These are phyloP conservation scores for Microdon myrmicae DNA, from an alignment of 2,888 invertebrate genomes.

Conservation along the genomic window DNA sequence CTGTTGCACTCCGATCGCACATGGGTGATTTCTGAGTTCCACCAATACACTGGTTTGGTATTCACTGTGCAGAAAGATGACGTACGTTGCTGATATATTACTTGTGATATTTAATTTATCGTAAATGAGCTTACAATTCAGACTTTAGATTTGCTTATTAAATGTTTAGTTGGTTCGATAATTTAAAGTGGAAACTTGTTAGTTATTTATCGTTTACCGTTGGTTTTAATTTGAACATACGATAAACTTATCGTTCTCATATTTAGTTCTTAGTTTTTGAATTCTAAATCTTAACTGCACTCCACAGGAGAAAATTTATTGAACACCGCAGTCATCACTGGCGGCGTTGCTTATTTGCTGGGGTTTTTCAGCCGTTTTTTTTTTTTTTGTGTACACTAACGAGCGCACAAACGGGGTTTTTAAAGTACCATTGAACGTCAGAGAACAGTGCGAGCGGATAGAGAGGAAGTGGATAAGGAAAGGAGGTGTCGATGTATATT, in stretches of 20 bases:
- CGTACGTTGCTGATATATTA: neutral
- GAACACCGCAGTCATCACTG: conserved; percentile 77
- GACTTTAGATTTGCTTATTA: conserved; percentile 9
- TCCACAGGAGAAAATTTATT: conserved; percentile 67
- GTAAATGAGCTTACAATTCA: neutral
- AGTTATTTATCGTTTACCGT: conserved; percentile 17
- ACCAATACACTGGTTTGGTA: too few species aligned
- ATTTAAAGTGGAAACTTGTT: conserved; percentile 21
- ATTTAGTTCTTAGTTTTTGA: conserved; percentile 8
- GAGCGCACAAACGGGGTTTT: too few species aligned
- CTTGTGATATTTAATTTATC: conserved; percentile 1
- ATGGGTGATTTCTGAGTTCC: too few species aligned
- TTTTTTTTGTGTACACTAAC: too few species aligned
- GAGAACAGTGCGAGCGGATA: too few species aligned
- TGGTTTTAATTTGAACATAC: neutral
- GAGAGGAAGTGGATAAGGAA: too few species aligned
- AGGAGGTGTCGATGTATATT: too few species aligned
- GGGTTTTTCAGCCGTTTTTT: too few species aligned
- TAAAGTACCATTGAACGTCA: too few species aligned
- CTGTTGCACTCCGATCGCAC: too few species aligned
- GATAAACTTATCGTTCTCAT: conserved; percentile 5
- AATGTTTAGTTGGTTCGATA: conserved; percentile 7
- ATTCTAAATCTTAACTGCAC: conserved; percentile 1
- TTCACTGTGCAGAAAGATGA: conserved; percentile 11
- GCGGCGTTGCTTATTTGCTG: conserved; percentile 80